Percentiles rank a stretch among this genome's conserved stretches.
Conservation (phyloP, 2,797 vertebrate species). For the Takifugu ocellatus region DNA sequence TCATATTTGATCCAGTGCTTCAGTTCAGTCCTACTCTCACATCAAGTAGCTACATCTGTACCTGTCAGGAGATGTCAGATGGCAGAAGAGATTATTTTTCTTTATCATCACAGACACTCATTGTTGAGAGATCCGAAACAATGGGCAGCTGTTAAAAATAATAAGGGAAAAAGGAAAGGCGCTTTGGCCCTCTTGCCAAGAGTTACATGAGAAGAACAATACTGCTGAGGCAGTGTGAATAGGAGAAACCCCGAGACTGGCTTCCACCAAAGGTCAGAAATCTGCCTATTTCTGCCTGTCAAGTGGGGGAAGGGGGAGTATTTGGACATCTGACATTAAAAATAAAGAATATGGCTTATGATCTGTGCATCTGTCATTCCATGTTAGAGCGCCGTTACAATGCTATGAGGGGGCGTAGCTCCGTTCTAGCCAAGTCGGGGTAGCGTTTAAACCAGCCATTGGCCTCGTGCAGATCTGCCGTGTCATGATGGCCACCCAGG, state of each 20-base stretch:
- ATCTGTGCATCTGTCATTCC: not conserved
- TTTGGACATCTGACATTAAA: too few relatives aligned
- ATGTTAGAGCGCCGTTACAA: not conserved
- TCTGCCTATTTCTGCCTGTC: too few relatives aligned
- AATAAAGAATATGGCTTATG: not conserved
- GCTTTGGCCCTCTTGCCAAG: not conserved
- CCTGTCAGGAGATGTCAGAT: too few relatives aligned
- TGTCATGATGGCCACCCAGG: constrained; percentile 55
- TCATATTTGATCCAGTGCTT: too few relatives aligned
- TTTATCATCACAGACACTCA: not conserved
- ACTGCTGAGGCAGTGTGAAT: not conserved
- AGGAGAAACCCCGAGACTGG: too few relatives aligned
- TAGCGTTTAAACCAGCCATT: constrained; percentile 9
- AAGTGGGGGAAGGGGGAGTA: too few relatives aligned
- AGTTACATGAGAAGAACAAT: not conserved
- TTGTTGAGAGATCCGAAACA: not conserved
- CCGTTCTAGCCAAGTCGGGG: constrained; percentile 10
- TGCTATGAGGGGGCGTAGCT: constrained; percentile 19
- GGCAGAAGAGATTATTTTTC: not conserved
- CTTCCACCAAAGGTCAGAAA: not conserved
- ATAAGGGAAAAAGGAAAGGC: not conserved
- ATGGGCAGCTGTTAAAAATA: not conserved
- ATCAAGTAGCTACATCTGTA: too few relatives aligned
- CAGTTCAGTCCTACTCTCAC: too few relatives aligned
- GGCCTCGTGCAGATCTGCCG: constrained; percentile 41